Percentiles rank a stretch among this genome's conserved stretches.
phyloP scores from a whole-genome alignment of 2,888 invertebrate genomes.

The Anodontia alba region DNA sequence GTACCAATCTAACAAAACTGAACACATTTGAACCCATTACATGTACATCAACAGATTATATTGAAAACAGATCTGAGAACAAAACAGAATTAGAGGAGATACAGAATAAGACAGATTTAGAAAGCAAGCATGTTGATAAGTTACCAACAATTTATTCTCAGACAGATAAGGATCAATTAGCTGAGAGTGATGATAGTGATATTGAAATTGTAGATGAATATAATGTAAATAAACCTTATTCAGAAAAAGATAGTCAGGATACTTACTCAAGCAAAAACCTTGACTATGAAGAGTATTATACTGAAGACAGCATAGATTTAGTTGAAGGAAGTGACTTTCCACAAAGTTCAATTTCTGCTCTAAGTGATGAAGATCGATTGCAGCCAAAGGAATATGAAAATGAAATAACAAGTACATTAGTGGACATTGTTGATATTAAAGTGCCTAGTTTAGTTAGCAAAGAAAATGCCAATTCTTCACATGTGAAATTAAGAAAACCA shows the following conservation, averaged over 20 bases:
- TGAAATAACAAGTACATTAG: conserved; percentile 34
- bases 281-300: background rate
- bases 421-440: conserved; percentile 21
- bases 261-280: conserved; percentile 14
- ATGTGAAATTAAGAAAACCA: background rate
- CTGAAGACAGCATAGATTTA: background rate
- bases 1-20: background rate
- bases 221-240: conserved; percentile 31
- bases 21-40: no score
- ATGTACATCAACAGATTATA: background rate
- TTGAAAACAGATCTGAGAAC: background rate
- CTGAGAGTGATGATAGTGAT: conserved; percentile 3
- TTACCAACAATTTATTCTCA: background rate
- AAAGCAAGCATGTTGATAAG: background rate
- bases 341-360: background rate
- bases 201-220: conserved; percentile 11
- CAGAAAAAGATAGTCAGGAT: conserved; percentile 28
- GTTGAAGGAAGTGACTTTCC: background rate
- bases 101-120: background rate
- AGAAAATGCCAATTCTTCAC: background rate
- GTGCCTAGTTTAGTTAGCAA: background rate
- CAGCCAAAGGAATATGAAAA: background rate
- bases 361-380: background rate
- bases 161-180: background rate
- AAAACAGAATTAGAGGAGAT: background rate